Base-by-base conservation (phyloP, 2,113 vertebrate species). In the Glaucidium brasilianum region DNA sequence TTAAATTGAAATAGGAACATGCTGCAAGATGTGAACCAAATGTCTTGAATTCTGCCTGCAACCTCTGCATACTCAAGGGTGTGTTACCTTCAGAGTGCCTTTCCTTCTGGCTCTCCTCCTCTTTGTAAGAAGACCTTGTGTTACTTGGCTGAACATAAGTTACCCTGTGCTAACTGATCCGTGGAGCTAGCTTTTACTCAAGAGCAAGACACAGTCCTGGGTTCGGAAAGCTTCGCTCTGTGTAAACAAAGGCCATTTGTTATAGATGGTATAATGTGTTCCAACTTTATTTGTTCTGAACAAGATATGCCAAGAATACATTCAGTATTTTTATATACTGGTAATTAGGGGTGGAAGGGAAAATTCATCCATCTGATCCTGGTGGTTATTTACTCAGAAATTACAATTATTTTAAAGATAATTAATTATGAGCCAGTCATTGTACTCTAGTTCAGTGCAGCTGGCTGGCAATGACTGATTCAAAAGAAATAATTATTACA, bases 401-500 rank as follows among this genome's bases (percentile, higher is more conserved):
- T 72, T 15, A 67, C 77, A 92, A 80, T 43, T 94, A 69, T 92
- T 92, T 85, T 64, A 68, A 62, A 93, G 68, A 73, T 6, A 89
- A 85, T 92, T 89, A 93, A 92, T 90, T 88, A 64, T 64, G 67
- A 84, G 37, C 47, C 43, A 58, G 89, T 83, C 78, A 43, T 5
- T 64, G 84, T 90, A 76, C 62, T 95, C 43, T 58, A 53, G 14
- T 66, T 69, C 60, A 75, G 37, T 71, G 68, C 78, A 97, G 86
- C 94, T 95, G 89, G 53, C 84, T 75, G 59, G 63, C 71, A 88
- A 75, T 32, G 84, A 74, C 73, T 94, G 66, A 72, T 96, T 96
- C 49, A 80, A 95, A 97, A 82, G 67, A 9, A 69, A 62, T 93
- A 93, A 92, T 98, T 97, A 97, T 95, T 97, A 74, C 52, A 79